Base-by-base conservation (phyloP, 2,113 vertebrate genomes). In the Megaleporinus macrocephalus region DNA sequence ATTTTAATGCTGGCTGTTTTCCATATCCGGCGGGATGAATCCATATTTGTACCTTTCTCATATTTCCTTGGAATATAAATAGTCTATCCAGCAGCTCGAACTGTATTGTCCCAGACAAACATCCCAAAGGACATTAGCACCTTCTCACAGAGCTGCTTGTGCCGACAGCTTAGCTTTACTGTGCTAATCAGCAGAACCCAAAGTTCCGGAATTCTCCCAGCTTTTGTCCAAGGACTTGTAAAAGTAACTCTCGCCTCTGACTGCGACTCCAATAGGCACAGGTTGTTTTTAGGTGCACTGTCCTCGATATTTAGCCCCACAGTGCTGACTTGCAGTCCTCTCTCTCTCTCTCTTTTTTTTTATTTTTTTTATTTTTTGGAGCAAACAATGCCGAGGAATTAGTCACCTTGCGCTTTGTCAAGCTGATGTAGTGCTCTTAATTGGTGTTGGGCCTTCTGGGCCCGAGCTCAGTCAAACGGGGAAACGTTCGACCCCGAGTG, bases 401-500 rank as follows among this genome's bases (percentile, higher is more conserved):
- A 86, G 83, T 88, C 85, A 87, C 87, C 86, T 85, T 87, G 83
- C 53, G 68, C 80, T 73, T 79, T 79, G 86, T 85, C 87, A 87
- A 57, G 16, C 86, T 87, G 89, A 87, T 87, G 81, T 82, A 80
- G 77, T 83, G 82, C 27, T 83, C 79, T 86, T 89, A 87, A 90
- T 86, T 89, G 87, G 77, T 61, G 78, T 41, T 68, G 83, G 83
- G 68, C 59, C 86, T 88, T 85, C 80, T 79, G 82, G 4, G 87
- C 85, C 85, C 49, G 41, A 68, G 80, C 49, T 84, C 69, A 62
- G 68, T 79, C 79, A 84, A 73, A 81, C 61, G 57, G 77, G 36
- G 63, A 81, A 80, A 76, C 63, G 83, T 85, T 88, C 88, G 89
- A 91, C 90, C 91, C 86, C 73, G 62, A 84, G 84, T 76, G 81